Base-by-base conservation (phyloP, 2,113 vertebrate genomes). In the Loxodonta africana region DNA sequence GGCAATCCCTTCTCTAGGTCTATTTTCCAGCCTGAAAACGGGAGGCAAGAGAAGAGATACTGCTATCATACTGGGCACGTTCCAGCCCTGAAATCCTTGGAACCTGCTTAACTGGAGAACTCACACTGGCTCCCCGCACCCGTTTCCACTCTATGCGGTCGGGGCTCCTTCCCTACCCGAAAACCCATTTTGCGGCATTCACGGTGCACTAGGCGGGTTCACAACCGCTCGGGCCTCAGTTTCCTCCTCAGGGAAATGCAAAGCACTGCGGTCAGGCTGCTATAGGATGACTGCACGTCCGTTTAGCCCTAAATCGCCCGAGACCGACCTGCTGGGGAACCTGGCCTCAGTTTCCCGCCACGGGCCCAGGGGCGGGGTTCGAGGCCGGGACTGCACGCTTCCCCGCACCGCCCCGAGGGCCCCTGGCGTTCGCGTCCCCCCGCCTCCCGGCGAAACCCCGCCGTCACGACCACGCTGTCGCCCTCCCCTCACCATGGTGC, bases 401-500 rank as follows among this genome's bases (percentile, higher is more conserved):
- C 21, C 71, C 46, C 25, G 44, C 4, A 14, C 67, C 5, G 33
- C 69, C 80, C 62, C 44, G 21, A 83, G 23, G 2, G 48, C 23
- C 8, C 28, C 26, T 8, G 11, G 10, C 18, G 7, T 30, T 30
- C 71, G 28, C 76, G 8, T 15, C 4, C 69, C 69, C 88, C 33
- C n/a, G 9, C 48, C 46, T 51, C 90, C 91, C n/a, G 8, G 26
- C 14, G 26, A 65, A 12, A 57, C 21, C 82, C n/a, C 60, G 25
- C 69, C 21, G 11, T 5, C 44, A 9, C 33, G 11, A 48, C 25
- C 63, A 23, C 63, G 11, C 69, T 30, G 11, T 5, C 51, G 11
- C 37, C 67, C 0, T 6, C 87, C 90, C 96, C 98, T 98, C 98
- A 98, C 98, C 98, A 98, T 98, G 53, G 23, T 93, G 84, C 53